Evolutionary conservation across 2,113 vertebrate species (phyloP), one percentile per base, ranked within the genome.

Genomic region (Thalassarche chlororhynchos): DNA sequence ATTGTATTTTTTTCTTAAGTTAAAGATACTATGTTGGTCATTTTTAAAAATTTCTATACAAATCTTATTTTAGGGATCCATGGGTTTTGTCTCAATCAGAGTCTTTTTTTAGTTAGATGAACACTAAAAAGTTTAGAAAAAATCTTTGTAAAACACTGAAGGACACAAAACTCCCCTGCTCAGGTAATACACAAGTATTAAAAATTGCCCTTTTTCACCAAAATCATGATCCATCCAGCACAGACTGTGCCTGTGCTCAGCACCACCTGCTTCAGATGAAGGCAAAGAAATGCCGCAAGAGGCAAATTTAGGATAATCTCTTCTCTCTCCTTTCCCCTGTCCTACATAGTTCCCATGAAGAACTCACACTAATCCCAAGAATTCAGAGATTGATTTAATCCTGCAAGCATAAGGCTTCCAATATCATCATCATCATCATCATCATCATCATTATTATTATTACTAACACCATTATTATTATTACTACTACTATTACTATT

Each of bases 31-130:
- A 3, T 60, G 29, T 57, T 95, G 60, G 17, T 96, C 23, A 29
- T 64, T 52, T 85, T 44, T 31, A 1, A 9, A 44, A 34, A 79
- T 72, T 54, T 77, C 42, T 78, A 6, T 79, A 49, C 54, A 91
- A 74, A 93, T 75, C 61, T 80, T 86, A 18, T 12, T 69, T 87
- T 89, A 76, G 42, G 31, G 12, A n/a, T 95, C 76, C 64, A 38
- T 55, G 8, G 23, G 44, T 82, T 87, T 93, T 71, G 60, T 92
- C 81, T 91, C 60, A 89, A 8, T 61, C 66, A 55, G 79, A 58
- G 46, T 46, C 36, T 87, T 84, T 93, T 96, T 96, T 88, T 74
- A 80, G 75, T 93, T 88, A 89, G 87, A 74, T 75, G 52, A 91
- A 93, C 24, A 23, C 44, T 55, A 85, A 60, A 84, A 91, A 13